phyloP scores from a whole-genome alignment of 23 tunicate species.

The Ciona savignyi region DNA sequence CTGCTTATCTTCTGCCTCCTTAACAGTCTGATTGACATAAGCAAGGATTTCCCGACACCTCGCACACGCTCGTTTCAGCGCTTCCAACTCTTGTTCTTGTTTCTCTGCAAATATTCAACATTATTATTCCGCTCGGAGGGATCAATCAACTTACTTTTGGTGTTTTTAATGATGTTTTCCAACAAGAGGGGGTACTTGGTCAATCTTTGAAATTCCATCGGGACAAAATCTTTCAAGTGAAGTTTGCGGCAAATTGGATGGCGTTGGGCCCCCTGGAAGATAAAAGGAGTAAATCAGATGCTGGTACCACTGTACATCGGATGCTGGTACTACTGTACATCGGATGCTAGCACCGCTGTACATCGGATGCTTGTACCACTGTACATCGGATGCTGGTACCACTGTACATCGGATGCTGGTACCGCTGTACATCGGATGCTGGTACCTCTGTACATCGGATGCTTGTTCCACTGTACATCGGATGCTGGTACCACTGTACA shows the following conservation, averaged over 20 bases:
- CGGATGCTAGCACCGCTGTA: too few species aligned
- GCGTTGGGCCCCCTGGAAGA: slow-evolving; percentile 26
- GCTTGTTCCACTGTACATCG: too few species aligned
- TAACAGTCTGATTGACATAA: slow-evolving; percentile 78
- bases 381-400: too few species aligned
- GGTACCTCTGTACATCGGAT: too few species aligned
- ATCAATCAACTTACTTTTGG: slow-evolving; percentile 50
- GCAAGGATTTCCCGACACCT: slow-evolving; percentile 60
- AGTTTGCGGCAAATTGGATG: slow-evolving; percentile 67
- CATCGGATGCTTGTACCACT: too few species aligned
- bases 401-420: too few species aligned
- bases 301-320: too few species aligned
- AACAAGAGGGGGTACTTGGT: slow-evolving; percentile 81
- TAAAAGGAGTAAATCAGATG: neutral
- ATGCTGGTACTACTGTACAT: too few species aligned
- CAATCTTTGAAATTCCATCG: slow-evolving; percentile 80
- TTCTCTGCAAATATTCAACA: slow-evolving; percentile 28
- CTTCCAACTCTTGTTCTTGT: slow-evolving; percentile 27
- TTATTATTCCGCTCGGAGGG: neutral
- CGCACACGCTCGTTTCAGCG: slow-evolving; percentile 33
- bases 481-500: too few species aligned
- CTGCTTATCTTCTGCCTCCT: slow-evolving; percentile 85
- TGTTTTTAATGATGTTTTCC: slow-evolving; percentile 67
- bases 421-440: too few species aligned
- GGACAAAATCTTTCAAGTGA: slow-evolving; percentile 83